phyloP scores from a whole-genome alignment of 1,140 invertebrate genomes.

The Dolichoris vasculosae region DNA sequence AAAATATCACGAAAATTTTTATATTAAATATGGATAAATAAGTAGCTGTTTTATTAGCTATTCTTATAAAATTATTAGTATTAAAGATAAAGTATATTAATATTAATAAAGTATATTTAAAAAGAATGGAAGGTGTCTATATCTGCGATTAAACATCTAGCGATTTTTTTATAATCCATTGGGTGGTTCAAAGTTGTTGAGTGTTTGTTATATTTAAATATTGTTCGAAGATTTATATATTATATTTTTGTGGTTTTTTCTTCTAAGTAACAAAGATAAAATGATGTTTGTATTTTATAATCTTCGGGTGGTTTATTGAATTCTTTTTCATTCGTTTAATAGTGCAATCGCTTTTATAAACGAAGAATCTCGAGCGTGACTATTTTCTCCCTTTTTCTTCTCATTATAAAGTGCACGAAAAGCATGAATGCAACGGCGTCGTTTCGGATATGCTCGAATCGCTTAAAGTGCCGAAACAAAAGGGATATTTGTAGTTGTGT shows the following conservation, averaged over 20 bases:
- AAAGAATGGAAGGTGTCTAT: conserved; percentile 15
- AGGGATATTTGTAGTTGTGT: conserved; percentile 38
- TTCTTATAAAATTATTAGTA: conserved; percentile 20
- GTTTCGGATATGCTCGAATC: conserved; percentile 41
- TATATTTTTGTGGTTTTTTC: conserved; percentile 28
- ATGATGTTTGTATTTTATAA: not conserved
- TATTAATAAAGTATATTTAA: not conserved
- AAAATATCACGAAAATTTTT: not conserved
- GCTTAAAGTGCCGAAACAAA: conserved; percentile 47
- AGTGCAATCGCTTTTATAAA: conserved; percentile 14
- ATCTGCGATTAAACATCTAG: not conserved
- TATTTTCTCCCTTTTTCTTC: conserved; percentile 21
- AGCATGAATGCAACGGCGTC: conserved; percentile 16
- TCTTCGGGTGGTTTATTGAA: not conserved
- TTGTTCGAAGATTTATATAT: not conserved
- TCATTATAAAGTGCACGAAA: conserved; percentile 20
- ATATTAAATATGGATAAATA: not conserved
- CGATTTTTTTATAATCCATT: not conserved
- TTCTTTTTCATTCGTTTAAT: not conserved
- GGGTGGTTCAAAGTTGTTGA: not conserved
- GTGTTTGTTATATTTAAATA: not conserved
- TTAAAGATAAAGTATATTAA: conserved; percentile 1
- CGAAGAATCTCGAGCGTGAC: not conserved
- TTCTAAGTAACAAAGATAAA: not conserved
- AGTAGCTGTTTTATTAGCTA: conserved; percentile 11